Evolutionary conservation across 2,113 vertebrate species (phyloP), one percentile per base, ranked within the genome.

Genomic region (Chionomys nivalis): DNA sequence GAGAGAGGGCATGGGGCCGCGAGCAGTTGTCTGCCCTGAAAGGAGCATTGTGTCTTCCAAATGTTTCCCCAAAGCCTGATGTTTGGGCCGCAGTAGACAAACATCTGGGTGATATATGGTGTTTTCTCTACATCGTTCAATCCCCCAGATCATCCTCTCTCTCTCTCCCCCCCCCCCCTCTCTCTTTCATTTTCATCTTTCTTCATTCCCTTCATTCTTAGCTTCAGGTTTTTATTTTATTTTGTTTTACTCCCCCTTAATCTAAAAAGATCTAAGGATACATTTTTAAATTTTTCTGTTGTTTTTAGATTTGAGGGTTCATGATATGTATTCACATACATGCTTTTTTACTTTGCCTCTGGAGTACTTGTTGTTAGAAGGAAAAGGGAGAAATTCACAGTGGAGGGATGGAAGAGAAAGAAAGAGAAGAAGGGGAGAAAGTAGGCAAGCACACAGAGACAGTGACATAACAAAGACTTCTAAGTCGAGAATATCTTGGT

Each of bases 21-120:
- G 89, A 97, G 82, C 93, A 85, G 95, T 78, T 96, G 96, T 96
- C 97, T 94, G 93, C 68, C 12, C 42, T 96, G 96, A 97, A 97
- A 96, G 92, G 82, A 87, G 85, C 85, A 95, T 95, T 95, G 95
- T 96, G 19, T 90, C 92, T 97, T 94, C 95, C 90, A 90, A 97
- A 93, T 58, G 86, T 73, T 90, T 96, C 96, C 78, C 73, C 24
- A 93, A 96, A 95, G 96, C 93, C 96, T 93, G 92, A 87, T 93
- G 95, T 96, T 97, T 96, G 93, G 92, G 91, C 79, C 79, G 28
- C 82, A 47, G 42, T 42, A 96, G 95, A 97, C 95, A 95, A 97
- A 97, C 95, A 98, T 97, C 96, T 97, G 97, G 89, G 39, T 91
- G 96, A 97, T 96, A 88, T 89, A 97, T 49, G 77, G 81, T 26